phyloP scores from a whole-genome alignment of 2,113 vertebrate genomes.

The Heterocephalus glaber region DNA sequence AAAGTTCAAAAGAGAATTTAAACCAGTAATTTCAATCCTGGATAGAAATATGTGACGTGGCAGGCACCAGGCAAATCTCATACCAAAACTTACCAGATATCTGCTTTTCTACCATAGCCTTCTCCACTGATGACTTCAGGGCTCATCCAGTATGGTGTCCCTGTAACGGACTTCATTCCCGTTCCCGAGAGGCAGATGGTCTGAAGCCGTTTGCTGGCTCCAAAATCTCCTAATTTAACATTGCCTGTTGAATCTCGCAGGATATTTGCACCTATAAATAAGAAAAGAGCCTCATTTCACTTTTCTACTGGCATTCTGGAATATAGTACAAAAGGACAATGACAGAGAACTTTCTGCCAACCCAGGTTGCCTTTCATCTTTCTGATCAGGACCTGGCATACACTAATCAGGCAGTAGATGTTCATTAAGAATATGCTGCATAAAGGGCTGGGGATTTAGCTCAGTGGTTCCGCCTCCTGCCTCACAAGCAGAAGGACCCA shows the following conservation, averaged over 20 bases:
- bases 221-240: conserved; percentile 98
- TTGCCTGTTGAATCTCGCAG: conserved; percentile 97
- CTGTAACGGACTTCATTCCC: conserved; percentile 97
- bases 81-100: conserved; percentile 93
- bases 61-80: background rate
- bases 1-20: conserved; percentile 41
- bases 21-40: conserved; percentile 8
- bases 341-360: conserved; percentile 15
- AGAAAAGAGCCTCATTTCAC: conserved; percentile 45
- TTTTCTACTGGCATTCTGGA: conserved; percentile 22
- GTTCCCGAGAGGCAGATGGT: conserved; percentile 98
- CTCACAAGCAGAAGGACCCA: too few relatives aligned
- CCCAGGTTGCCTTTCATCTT: background rate
- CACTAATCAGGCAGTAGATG: background rate
- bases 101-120: conserved; percentile 97
- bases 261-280: conserved; percentile 95
- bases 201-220: conserved; percentile 96
- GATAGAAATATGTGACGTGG: background rate
- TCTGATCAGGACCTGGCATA: background rate
- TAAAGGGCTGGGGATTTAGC: too few relatives aligned
- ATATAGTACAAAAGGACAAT: background rate
- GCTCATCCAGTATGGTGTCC: conserved; percentile 99
- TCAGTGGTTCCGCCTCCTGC: too few relatives aligned
- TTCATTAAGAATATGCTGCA: background rate
- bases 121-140: conserved; percentile 99